Evolutionary conservation across 2,888 invertebrate genomes (phyloP).

Genomic region (Hirtodrosophila cameraria): DNA sequence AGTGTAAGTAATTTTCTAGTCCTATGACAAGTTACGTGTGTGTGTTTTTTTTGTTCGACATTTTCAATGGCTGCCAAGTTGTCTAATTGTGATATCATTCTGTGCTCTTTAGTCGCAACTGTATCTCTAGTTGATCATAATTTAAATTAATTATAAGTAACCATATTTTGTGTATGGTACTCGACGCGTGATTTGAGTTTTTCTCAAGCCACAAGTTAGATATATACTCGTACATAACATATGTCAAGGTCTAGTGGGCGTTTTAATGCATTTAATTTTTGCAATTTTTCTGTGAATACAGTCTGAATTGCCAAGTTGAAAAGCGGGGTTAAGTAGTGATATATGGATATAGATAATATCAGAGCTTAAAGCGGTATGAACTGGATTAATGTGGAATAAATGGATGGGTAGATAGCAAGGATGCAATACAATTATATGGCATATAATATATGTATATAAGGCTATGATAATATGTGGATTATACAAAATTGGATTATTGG

Average conservation of each 20-base stretch:
- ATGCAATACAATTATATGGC: neutral
- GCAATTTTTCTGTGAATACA: slow-evolving; percentile 29
- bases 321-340: slow-evolving; percentile 9
- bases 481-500: neutral
- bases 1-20: slow-evolving; percentile 17
- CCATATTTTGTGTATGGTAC: slow-evolving; percentile 11
- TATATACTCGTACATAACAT: neutral
- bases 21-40: slow-evolving; percentile 36
- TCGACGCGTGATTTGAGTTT: slow-evolving; percentile 7
- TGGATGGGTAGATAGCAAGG: slow-evolving; percentile 1
- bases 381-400: slow-evolving; percentile 11
- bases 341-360: slow-evolving; percentile 1
- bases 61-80: slow-evolving; percentile 9
- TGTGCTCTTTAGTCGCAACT: slow-evolving; percentile 5
- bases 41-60: no score
- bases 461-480: neutral
- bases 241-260: slow-evolving; percentile 53
- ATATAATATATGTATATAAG: no score
- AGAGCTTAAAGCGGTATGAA: slow-evolving; percentile 3
- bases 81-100: slow-evolving; percentile 68
- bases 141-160: slow-evolving; percentile 50
- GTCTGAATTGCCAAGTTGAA: slow-evolving; percentile 28
- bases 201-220: neutral
- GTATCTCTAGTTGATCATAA: slow-evolving; percentile 31
- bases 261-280: slow-evolving; percentile 53